Base-by-base conservation (phyloP, 2,113 vertebrate species). In the Myotis davidii region DNA sequence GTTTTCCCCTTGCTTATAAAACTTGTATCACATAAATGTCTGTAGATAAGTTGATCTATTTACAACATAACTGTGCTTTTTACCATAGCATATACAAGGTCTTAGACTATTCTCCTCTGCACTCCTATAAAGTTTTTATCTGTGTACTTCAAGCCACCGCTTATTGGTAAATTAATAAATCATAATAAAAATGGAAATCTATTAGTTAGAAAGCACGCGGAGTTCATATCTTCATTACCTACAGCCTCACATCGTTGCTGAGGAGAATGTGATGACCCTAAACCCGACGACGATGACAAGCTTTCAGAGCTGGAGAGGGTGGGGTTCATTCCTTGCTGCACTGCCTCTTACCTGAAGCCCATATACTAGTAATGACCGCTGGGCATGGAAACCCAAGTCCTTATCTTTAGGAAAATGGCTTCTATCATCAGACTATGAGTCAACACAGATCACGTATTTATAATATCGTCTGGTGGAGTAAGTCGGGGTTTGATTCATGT, bases 371-470 rank as follows among this genome's bases (percentile, higher is more conserved):
- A 87, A 5, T 17, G 27, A 85, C 5, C 79, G 1, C 25, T 89
- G 8, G 74, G 20, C 45, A 4, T 70, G 21, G 14, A 81, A 95
- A 78, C 79, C 27, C 52, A 92, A 59, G 13, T 32, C 20, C 10
- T 91, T 61, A 32, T 54, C 8, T 48, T 2, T 94, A n/a, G 8
- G 9, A 91, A 96, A 89, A 85, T 64, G 10, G 2, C 79, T 90
- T 91, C 27, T 83, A 29, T 67, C 91, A 82, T 84, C 50, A 92
- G 11, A 87, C 85, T 85, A 86, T 70, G 27, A 90, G n/a, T 81
- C 32, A 76, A 70, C 14, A 42, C 45, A 3, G 5, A 69, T 73
- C 48, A 48, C 27, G 52, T 61, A 39, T 56, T 90, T 85, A 67
- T n/a, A 2, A 91, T 69, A 39, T 9, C 67, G 9, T 69, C n/a